Evolutionary conservation across 2,888 invertebrate species (phyloP), one percentile per base, ranked within the genome.

Genomic region (Graphium colonna): DNA sequence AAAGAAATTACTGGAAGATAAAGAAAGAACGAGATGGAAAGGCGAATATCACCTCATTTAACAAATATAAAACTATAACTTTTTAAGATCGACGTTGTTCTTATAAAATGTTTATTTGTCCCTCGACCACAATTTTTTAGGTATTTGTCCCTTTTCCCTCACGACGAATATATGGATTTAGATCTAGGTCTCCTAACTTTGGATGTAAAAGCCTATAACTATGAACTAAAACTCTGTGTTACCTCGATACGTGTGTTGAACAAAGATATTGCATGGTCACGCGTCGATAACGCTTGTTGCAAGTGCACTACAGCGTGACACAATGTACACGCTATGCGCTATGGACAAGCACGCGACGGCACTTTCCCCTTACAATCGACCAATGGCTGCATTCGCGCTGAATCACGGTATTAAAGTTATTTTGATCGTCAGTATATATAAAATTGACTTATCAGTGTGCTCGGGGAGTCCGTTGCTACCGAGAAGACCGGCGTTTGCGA

Each of bases 401-500:
- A 56, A 82, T 76, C 80, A 64, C 82, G 75, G 53, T 75, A 71
- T 62, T 49, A 56, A 71, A 63, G 60, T 79, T 76, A 75, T 10
- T 71, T 54, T n/a, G 0, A 4, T 13, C 15, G 8, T 61, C 9
- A 71, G 67, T 75, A 73, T 69, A 69, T 63, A 33, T 1, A 45
- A 46, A 1, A 8, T 8, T 10, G 16, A 13, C 0, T 0, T 1
- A 1, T 1, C 8, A 10, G 7, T 16, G 0, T 1, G 0, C 1
- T 54, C 63, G 79, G 85, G 84, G 79, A 83, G 86, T 86, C 84
- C 86, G 83, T 86, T 86, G 85, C 59, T 83, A 79, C 78, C 77
- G 75, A 69, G 86, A 86, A 86, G 85, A 83, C 83, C 80, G 85
- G 84, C 76, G 67, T 62, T 82, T 63, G 85, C 82, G 84, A 86